Base-by-base conservation (phyloP, 2,888 invertebrate species). In the Dastarcus helophoroides region DNA sequence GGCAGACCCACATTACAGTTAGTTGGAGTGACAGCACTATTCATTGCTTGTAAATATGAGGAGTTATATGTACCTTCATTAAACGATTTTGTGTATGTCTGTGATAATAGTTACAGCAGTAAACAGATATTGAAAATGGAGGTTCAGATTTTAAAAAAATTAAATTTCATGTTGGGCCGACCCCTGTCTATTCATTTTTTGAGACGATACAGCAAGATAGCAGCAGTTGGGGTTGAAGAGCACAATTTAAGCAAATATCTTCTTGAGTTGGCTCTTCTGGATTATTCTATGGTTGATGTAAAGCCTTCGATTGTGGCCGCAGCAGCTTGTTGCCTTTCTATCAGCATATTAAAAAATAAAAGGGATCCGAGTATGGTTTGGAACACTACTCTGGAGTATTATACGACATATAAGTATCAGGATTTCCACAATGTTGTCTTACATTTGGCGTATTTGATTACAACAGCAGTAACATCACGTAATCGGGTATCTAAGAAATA, bases 41-140 rank as follows among this genome's bases (percentile, higher is more conserved):
- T 89, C 48, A 74, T 94, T 31, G 93, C 95, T 1, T 76, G 82
- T 51, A 97, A 97, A 60, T 94, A 89, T 51, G 95, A 97, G 63
- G 97, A 97, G 65, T 80, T 91, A 50, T 89, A 80, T 50, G 73
- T 83, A 2, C 91, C 94, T 0, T 83, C 85, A 24, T 71, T 91
- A 12, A 66, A 63, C 4, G 95, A 97, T 62, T 93, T 93, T 63
- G 81, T 86, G 8, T 89, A 81, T 55, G 82, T 95, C 31, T 85
- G 91, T 6, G 93, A 91, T 61, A 76, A 84, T 53, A 77, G 89
- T 0, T 95, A 86, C 58, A 72, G 72, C 3, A 80, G 77, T 47
- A 53, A 65, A 2, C 84, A 94, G 46, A 76, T 95, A 21, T 65
- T 84, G 25, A 67, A 69, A 38, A 91, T 90, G 76, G 95, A 97